Percentiles rank a stretch among this genome's conserved stretches.
These are phyloP conservation scores for Pocillopora grandis DNA, from an alignment of 92 coral and sea anemone genomes.

Conservation along the genomic window DNA sequence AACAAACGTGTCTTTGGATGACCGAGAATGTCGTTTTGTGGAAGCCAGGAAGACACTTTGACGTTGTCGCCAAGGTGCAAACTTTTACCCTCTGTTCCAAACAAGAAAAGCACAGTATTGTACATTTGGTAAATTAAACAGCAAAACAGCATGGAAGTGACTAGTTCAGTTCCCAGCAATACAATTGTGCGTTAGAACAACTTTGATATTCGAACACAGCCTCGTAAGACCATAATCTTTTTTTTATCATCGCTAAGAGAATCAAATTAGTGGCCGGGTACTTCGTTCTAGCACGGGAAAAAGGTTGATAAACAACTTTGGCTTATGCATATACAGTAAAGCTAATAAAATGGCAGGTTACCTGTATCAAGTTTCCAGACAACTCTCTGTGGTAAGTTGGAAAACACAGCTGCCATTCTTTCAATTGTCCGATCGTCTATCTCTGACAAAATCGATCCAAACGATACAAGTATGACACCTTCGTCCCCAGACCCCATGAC, in stretches of 20 bases:
- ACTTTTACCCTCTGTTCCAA: constrained; percentile 2
- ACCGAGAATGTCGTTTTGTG: constrained; percentile 76
- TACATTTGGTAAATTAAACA: too few species aligned
- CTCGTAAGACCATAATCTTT: too few species aligned
- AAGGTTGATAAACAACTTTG: too few species aligned
- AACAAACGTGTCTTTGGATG: constrained; percentile 64
- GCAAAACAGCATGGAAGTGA: neutral
- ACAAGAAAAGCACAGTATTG: neutral
- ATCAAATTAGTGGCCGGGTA: too few species aligned
- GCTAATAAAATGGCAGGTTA: neutral
- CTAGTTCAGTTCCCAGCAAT: too few species aligned
- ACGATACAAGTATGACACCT: constrained; percentile 51
- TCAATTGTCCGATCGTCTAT: constrained; percentile 27
- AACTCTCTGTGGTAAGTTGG: constrained; percentile 46
- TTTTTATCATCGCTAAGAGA: too few species aligned
- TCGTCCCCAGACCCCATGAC: constrained; percentile 45
- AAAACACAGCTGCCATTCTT: constrained; percentile 56
- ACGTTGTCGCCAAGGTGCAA: constrained; percentile 28
- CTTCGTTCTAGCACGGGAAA: too few species aligned
- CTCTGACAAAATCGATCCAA: constrained; percentile 50
- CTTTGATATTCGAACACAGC: too few species aligned
- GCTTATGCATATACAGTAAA: neutral
- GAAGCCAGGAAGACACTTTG: constrained; percentile 60
- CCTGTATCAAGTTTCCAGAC: constrained; percentile 54
- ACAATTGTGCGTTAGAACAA: too few species aligned